phyloP scores from a whole-genome alignment of 2,888 invertebrate genomes.

The Yponomeuta cagnagella region DNA sequence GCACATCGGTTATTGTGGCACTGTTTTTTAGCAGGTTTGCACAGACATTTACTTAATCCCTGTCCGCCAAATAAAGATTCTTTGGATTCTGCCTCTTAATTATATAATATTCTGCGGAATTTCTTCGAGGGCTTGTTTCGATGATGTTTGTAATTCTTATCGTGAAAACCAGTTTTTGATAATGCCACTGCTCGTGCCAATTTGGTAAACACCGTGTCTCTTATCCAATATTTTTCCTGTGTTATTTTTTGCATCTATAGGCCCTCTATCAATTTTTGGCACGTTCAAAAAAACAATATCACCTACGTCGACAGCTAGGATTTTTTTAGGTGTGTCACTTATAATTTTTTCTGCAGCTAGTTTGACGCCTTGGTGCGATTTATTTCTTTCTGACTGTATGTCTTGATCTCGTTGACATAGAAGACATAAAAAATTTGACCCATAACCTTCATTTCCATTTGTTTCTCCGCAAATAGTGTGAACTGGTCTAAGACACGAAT shows the following conservation, averaged over 20 bases:
- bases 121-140: constrained; percentile 10
- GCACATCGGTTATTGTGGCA: constrained; percentile 17
- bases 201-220: constrained; percentile 16
- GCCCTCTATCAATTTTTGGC: constrained; percentile 15
- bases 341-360: constrained; percentile 20
- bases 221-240: constrained; percentile 16
- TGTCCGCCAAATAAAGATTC: constrained; percentile 14
- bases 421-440: constrained; percentile 16
- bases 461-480: constrained; percentile 12
- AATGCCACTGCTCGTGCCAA: constrained; percentile 15
- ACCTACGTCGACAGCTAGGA: constrained; percentile 19
- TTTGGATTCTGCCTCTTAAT: constrained; percentile 9
- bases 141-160: constrained; percentile 16
- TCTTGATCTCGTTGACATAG: constrained; percentile 18
- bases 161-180: constrained; percentile 17
- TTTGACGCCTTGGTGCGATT: constrained; percentile 18
- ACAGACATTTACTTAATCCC: constrained; percentile 10
- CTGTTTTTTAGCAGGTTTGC: constrained; percentile 16
- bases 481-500: constrained; percentile 12
- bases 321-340: constrained; percentile 18
- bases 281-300: constrained; percentile 16
- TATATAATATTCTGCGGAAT: constrained; percentile 13
- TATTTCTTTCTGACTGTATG: constrained; percentile 14
- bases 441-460: constrained; percentile 13
- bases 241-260: constrained; percentile 16